phyloP scores from a whole-genome alignment of 2,113 vertebrate genomes.

The Cephalopterus ornatus region DNA sequence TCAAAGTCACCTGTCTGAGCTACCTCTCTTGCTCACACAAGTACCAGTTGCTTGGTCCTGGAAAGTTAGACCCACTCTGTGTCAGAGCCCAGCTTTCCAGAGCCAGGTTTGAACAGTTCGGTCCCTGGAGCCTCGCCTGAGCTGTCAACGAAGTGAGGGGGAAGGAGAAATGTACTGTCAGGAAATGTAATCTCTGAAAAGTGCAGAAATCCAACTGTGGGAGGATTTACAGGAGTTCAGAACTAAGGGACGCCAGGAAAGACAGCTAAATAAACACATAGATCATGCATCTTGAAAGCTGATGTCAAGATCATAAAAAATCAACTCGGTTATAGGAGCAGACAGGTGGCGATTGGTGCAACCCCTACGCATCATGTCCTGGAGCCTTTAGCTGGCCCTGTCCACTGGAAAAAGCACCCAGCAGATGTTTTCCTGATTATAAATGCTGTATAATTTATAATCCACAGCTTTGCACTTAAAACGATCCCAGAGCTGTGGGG shows the following conservation, averaged over 20 bases:
- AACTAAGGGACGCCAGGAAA: slow-evolving; percentile 68
- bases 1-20: background rate
- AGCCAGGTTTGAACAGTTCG: background rate
- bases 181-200: slow-evolving; percentile 68
- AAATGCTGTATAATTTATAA: slow-evolving; percentile 72
- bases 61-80: background rate
- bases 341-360: slow-evolving; percentile 75
- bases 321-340: slow-evolving; percentile 73
- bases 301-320: slow-evolving; percentile 75
- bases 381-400: slow-evolving; percentile 69
- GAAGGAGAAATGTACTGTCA: slow-evolving; percentile 70
- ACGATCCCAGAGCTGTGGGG: slow-evolving; percentile 22
- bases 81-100: slow-evolving; percentile 15
- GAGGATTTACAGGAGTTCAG: slow-evolving; percentile 73
- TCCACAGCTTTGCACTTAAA: slow-evolving; percentile 34
- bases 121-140: slow-evolving; percentile 40
- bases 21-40: background rate
- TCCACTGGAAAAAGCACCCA: slow-evolving; percentile 66
- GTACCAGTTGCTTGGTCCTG: background rate
- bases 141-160: slow-evolving; percentile 50
- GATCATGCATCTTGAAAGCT: slow-evolving; percentile 73
- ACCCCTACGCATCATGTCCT: slow-evolving; percentile 63
- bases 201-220: slow-evolving; percentile 71
- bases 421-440: slow-evolving; percentile 73
- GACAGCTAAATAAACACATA: slow-evolving; percentile 76